Evolutionary conservation across 1,140 invertebrate species (phyloP), one percentile per base, ranked within the genome.

Genomic region (Macrobrachium rosenbergii): DNA sequence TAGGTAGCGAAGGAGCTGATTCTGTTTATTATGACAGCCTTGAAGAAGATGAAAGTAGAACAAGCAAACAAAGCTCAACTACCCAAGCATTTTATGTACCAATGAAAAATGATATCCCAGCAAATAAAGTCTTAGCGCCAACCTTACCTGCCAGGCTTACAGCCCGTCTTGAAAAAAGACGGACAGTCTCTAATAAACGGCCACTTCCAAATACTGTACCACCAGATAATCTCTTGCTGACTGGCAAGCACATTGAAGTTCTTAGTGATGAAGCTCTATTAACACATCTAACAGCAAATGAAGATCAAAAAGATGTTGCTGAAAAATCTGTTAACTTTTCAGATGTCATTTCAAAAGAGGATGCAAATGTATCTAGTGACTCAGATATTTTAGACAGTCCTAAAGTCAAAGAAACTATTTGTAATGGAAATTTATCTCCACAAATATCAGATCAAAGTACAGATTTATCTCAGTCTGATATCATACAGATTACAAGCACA

Each of bases 11-110:
- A n/a, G 79, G 77, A 11, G 60, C 62, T 23, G 67, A 83, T 64
- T 77, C 62, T 10, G 84, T 83, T 37, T 89, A 89, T 82, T 89
- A 89, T 64, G 88, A 89, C 80, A 89, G 88, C 64, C 75, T 89
- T 59, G 88, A 89, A 73, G 88, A 89, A 59, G 88, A 89, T 45
- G 80, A 89, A n/a, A 81, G 78, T 52, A 69, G 69, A 17, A 21
- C 23, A 23, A 21, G 23, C 43, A 23, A 62, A 17, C 19, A 75
- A 0, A 77, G 59, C 5, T 28, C 58, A 23, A n/a, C 28, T 62
- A 60, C 73, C 11, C 85, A 81, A 11, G 85, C 85, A 21, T 87
- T 87, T 21, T 87, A 87, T 75, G 85, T 87, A 59, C 85, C 85
- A 14, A 87, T 87, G 59, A 87, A 81, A 28, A 72, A 60, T 23